phyloP scores from a whole-genome alignment of 2,113 vertebrate species.

The Ceyx cyanopectus region DNA sequence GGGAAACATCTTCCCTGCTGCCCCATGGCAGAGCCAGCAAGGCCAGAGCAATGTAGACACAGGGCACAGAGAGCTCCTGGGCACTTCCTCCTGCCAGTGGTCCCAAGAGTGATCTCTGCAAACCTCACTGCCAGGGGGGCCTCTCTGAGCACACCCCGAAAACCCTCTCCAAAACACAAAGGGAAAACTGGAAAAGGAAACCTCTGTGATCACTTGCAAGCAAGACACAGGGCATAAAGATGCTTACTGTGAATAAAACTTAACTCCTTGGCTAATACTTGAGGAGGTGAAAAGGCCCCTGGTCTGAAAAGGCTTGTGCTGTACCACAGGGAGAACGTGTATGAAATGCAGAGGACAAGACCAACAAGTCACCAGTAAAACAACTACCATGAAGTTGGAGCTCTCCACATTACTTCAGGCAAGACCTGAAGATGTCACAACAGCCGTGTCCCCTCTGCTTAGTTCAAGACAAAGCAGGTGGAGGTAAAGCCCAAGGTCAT shows the following conservation, averaged over 20 bases:
- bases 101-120: neutral
- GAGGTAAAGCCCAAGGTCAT: slow-evolving; percentile 41
- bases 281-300: neutral
- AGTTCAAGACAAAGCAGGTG: neutral
- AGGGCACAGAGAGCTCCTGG: neutral
- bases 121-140: neutral
- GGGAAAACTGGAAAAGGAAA: neutral
- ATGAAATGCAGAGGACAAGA: neutral
- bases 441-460: neutral
- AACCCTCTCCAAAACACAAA: neutral
- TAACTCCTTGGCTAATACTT: neutral
- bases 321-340: neutral
- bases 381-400: neutral
- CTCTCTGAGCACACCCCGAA: neutral
- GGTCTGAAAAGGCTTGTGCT: neutral
- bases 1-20: neutral
- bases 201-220: neutral
- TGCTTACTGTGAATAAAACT: neutral
- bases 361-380: neutral
- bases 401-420: neutral
- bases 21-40: neutral
- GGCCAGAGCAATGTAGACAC: neutral
- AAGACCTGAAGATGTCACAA: neutral
- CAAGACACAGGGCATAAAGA: neutral
- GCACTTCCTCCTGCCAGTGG: neutral